Evolutionary conservation across 1,140 invertebrate genomes (phyloP), one percentile per base, ranked within the genome.

Genomic region (Drosophila arizonae): DNA sequence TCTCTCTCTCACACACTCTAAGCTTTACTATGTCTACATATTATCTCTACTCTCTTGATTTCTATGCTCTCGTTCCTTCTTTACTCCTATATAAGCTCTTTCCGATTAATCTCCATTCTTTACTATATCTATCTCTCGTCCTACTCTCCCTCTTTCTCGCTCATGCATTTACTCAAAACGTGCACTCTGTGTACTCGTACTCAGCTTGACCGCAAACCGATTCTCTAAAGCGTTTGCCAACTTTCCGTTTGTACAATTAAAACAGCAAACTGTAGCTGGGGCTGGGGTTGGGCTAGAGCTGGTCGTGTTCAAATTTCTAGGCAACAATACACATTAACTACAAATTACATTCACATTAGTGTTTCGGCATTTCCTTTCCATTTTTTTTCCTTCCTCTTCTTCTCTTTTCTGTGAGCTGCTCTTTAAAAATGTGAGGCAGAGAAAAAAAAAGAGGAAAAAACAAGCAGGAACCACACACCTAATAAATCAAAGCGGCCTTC

Each of bases 281-380:
- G 21, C 1, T 24, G 21, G 21, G 21, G 39, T 26, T 30, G 46
- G 33, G 21, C 21, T 17, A 41, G 43, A 54, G 21, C 46, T 36
- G 8, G n/a, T n/a, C 4, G 26, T 36, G 52, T 55, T 36, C 52
- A 39, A 36, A 36, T 78, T 79, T 65, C 70, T 70, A 43, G 74
- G 79, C 72, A 76, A 81, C 56, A 60, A 60, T 41, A 70, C 79
- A 82, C 81, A 86, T 86, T 86, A 86, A 87, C 82, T 87, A 87
- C 82, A 86, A 86, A 86, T 86, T 86, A 86, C 82, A 86, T 87
- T 86, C 82, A 87, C 82, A 86, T 86, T 86, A 86, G 82, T 87
- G 82, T 82, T 86, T 86, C 77, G 74, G 81, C 65, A 75, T 86
- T 81, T 85, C 72, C 75, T 62, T 62, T 43, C 36, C 17, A 57